These are phyloP conservation scores for Pimephales promelas DNA, from an alignment of 2,113 vertebrate genomes.

Conservation along the genomic window DNA sequence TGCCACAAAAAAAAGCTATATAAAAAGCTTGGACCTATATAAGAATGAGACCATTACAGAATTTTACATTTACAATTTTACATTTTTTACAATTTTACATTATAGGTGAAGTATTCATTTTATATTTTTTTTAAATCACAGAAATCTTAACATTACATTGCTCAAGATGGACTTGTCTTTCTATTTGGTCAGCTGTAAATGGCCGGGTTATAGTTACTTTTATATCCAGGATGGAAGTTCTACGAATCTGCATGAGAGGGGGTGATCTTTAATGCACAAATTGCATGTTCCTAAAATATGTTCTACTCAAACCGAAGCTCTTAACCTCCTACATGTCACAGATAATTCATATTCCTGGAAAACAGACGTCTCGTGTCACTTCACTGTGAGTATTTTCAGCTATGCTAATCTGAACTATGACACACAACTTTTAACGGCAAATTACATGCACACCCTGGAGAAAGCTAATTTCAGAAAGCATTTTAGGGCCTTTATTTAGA, in stretches of 20 bases:
- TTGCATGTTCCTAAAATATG: background rate
- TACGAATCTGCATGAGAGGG: background rate
- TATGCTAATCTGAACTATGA: conserved; percentile 16
- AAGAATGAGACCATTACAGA: background rate
- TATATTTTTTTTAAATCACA: background rate
- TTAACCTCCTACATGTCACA: conserved; percentile 37
- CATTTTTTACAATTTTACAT: background rate
- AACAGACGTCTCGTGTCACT: background rate
- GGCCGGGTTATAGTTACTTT: background rate
- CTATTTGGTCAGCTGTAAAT: background rate
- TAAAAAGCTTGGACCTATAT: background rate
- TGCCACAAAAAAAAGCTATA: background rate
- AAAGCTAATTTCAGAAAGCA: conserved; percentile 34
- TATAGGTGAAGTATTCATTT: background rate
- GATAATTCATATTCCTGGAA: conserved; percentile 35
- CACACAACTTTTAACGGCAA: background rate
- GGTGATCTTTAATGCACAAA: background rate
- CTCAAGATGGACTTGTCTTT: too few species aligned
- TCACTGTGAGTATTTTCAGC: conserved; percentile 19
- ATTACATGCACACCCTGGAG: conserved; percentile 28
- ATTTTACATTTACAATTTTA: background rate
- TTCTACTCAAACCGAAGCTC: background rate
- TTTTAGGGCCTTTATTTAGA: conserved; percentile 19
- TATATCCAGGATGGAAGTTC: background rate
- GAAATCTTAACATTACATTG: background rate